Evolutionary conservation across 2,888 invertebrate species (phyloP), one percentile per base, ranked within the genome.

Genomic region (Sicus ferrugineus): DNA sequence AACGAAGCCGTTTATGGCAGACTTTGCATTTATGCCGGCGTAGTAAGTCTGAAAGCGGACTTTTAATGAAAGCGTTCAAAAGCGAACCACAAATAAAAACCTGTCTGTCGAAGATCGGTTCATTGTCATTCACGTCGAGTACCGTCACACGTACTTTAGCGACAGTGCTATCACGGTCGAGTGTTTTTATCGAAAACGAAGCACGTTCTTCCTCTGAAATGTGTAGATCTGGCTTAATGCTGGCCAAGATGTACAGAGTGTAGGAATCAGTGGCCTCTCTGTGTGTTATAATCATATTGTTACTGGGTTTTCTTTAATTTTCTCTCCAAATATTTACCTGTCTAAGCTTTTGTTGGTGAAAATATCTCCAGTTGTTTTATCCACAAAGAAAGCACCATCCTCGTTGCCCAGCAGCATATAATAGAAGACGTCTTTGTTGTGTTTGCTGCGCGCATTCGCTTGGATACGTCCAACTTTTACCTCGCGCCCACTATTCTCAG

Each of bases 51-150:
- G 64, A 19, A 70, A 62, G 63, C 7, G 58, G 2, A 21, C n/a
- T 28, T n/a, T 48, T 52, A 30, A 21, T 11, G 3, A 11, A 34
- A 30, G 38, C 28, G 19, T 38, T 28, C 46, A 19, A 50, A 21
- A 30, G 21, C 26, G 11, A 7, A 28, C 28, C 26, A 16, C 2
- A 52, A 42, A 11, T 52, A 73, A 70, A 71, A 72, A 80, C 74
- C 3, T 84, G 78, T 71, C 89, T 87, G 64, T 89, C 87, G 79
- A 94, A 94, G 50, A 88, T 86, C 0, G 96, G 96, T 5, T 91
- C 89, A 81, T 95, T 94, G 79, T 96, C 96, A 77, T 96, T 96
- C 65, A 93, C 90, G 80, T 96, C 96, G 28, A 91, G 86, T 5
- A 97, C 89, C 2, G 87, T 89, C 46, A 96, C 88, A 67, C 87